These are phyloP conservation scores for Pterois miles DNA, from an alignment of 2,797 vertebrate species.

Conservation along the genomic window DNA sequence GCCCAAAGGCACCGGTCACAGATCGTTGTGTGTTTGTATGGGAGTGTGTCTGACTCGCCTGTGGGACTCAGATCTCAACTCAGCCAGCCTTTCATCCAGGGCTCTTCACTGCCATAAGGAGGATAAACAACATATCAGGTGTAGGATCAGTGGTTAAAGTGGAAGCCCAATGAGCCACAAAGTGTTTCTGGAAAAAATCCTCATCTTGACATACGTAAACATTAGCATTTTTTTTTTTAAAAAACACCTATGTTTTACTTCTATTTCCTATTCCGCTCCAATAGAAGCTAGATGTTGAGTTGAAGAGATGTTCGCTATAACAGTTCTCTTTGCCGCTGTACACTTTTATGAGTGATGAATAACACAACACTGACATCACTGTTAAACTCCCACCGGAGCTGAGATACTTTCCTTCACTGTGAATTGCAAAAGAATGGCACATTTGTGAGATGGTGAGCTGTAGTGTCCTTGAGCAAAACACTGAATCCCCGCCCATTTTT, in stretches of 20 bases:
- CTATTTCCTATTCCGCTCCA: neutral
- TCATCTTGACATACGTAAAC: neutral
- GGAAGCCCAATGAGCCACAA: conserved; percentile 20
- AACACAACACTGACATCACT: conserved; percentile 36
- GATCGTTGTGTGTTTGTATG: conserved; percentile 53
- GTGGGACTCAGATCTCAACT: conserved; percentile 45
- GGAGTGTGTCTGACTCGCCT: conserved; percentile 54
- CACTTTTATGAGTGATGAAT: conserved; percentile 34
- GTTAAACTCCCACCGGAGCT: conserved; percentile 19
- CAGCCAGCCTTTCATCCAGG: conserved; percentile 46
- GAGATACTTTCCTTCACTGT: conserved; percentile 30
- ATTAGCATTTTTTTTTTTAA: neutral
- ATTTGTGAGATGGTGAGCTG: conserved; percentile 3
- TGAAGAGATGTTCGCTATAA: conserved; percentile 16
- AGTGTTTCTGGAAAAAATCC: conserved; percentile 14
- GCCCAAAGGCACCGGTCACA: conserved; percentile 56
- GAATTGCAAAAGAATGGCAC: conserved; percentile 23
- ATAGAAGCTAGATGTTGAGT: neutral
- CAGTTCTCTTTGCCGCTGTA: conserved; percentile 30
- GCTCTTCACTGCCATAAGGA: conserved; percentile 35
- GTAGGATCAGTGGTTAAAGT: conserved; percentile 34
- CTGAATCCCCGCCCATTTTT: conserved; percentile 8
- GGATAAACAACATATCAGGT: conserved; percentile 54
- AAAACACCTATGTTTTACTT: neutral
- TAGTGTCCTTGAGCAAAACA: conserved; percentile 45